Base-by-base conservation (phyloP, 2,888 invertebrate genomes). In the Leucophenga montana region DNA sequence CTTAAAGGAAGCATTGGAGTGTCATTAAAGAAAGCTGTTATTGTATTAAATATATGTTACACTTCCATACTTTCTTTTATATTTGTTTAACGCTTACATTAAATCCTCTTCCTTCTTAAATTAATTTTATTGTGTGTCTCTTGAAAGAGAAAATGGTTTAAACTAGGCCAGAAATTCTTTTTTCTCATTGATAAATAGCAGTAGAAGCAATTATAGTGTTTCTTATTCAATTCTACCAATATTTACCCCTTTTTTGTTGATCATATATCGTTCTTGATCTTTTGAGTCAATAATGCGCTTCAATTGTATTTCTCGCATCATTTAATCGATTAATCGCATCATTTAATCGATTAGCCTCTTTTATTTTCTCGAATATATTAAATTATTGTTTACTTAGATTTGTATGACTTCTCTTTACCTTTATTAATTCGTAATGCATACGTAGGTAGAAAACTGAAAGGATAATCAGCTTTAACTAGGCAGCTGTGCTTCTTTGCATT, bases 331-430 rank as follows among this genome's bases (percentile, higher is more conserved):
- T 20, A 18, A 44, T 13, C 44, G 39, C 16, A 13, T 44, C 61
- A 18, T 39, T 62, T 27, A 27, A 59, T n/a, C n/a, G n/a, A n/a
- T n/a, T n/a, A n/a, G n/a, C 31, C 27, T 56, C 27, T 56, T 22
- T 18, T 56, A n/a, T n/a, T n/a, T n/a, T n/a, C n/a, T n/a, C 56
- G 16, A 8, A 61, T 6, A 61, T 18, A 39, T 61, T 33, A 20
- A 48, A 64, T 64, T 62, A 62, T 62, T 59, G 44, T 62, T 62
- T 62, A 14, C 46, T 46, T 62, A 64, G 59, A 31, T 16, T 59
- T 59, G 33, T 59, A 33, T 59, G 33, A 33, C 33, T 59, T 31
- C 18, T n/a, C 9, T 57, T 57, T 13, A 1, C 20, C 16, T 16
- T 39, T 44, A 39, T 27, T 27, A 27, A 27, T 27, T 4, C 27